Conservation (phyloP, 1,140 invertebrate species). For the Mizuhopecten yessoensis region DNA sequence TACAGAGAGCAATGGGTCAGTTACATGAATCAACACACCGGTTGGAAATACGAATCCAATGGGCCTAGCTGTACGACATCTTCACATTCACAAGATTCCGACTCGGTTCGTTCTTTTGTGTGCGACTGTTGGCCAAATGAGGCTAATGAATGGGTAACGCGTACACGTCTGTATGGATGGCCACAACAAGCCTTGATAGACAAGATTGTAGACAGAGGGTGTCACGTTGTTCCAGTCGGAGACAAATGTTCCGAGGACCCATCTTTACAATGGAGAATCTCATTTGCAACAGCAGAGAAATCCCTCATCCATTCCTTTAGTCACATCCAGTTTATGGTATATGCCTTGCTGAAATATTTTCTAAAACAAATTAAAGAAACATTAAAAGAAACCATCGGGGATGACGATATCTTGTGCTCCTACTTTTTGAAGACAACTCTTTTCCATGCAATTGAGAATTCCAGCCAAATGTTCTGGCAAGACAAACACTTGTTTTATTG, state of each 20-base stretch:
- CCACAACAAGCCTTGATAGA: not conserved
- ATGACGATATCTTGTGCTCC: not conserved
- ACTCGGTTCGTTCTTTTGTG: too few relatives aligned
- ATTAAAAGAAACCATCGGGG: too few relatives aligned
- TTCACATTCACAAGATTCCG: too few relatives aligned
- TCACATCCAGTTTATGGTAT: conserved; percentile 42
- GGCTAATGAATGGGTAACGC: too few relatives aligned
- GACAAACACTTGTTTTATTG: conserved; percentile 85
- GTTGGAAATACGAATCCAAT: too few relatives aligned
- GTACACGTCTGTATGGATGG: not conserved
- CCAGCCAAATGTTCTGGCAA: not conserved
- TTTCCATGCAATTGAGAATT: conserved; percentile 41
- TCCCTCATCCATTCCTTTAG: conserved; percentile 44
- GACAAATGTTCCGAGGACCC: not conserved
- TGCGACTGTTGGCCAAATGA: too few relatives aligned
- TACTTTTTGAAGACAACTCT: conserved; percentile 48
- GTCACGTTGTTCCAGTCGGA: conserved; percentile 42
- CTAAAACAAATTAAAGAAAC: conserved; percentile 47
- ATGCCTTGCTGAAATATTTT: conserved; percentile 44
- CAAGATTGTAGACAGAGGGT: conserved; percentile 13
- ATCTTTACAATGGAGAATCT: conserved; percentile 49
- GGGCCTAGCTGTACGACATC: too few relatives aligned
- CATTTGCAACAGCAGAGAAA: conserved; percentile 51
- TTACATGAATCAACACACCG: too few relatives aligned
- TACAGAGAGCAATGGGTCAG: too few relatives aligned